Evolutionary conservation across 2,797 vertebrate species (phyloP), one percentile per base, ranked within the genome.

Genomic region (Microctenopoma stevenorrisi): DNA sequence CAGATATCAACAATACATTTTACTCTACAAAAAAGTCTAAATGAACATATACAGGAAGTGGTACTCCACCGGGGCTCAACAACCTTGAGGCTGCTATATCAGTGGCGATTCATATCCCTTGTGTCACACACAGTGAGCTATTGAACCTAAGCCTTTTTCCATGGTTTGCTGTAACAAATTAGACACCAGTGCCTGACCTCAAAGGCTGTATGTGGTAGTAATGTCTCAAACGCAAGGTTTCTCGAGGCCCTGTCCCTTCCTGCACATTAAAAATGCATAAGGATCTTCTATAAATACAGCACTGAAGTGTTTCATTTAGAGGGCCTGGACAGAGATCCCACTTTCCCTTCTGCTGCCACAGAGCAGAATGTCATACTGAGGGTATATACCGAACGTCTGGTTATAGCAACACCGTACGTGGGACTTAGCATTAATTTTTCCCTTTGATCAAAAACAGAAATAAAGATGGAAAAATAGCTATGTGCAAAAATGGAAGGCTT

Each of bases 231-330:
- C 75, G 76, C 65, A 68, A 58, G 70, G 66, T 81, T 89, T 84
- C 88, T 73, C 11, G 85, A 83, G 88, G 78, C 84, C 42, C 52
- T 72, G 76, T 88, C 86, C 75, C 76, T 86, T 89, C 88, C 72
- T 78, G 76, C 58, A 82, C 87, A 93, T 94, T 78, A 93, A 94
- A 93, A 89, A 94, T 94, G 88, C 84, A 94, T 47, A 53, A 84
- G 81, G 74, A 18, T 22, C 63, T 88, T 91, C 92, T 93, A 94
- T 93, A 93, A 94, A 94, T 94, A 94, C 87, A 78, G 81, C 74
- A 47, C 74, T 64, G 77, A 80, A 91, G 88, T 88, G 86, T 93
- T 93, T 92, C 84, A 94, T 93, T 84, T 89, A 82, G 85, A 88
- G 75, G 91, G 75, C 82, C 86, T 52, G 78, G 70, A 57, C 76